Base-by-base conservation (phyloP, 2,797 vertebrate species). In the Glyptemys insculpta region DNA sequence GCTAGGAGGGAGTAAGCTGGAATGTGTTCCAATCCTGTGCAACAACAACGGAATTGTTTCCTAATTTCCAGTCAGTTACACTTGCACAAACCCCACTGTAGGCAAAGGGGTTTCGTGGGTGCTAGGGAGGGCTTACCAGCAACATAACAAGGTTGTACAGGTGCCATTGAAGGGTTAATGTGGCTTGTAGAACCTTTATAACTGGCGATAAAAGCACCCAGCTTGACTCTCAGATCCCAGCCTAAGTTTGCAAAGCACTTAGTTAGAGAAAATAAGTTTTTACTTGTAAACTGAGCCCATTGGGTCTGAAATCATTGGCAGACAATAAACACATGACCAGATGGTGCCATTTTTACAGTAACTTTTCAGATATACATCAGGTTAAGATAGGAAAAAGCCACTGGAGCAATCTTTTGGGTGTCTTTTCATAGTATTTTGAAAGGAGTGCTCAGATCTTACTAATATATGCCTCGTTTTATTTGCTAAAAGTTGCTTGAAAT, bases 211-310 rank as follows among this genome's bases (percentile, higher is more conserved):
- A 72, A 41, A 41, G 21, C 37, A 72, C 19, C 19, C 68, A 23
- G 37, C 18, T 72, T 72, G 37, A 72, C 68, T 25, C 68, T 72
- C 68, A 72, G n/a, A 41, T 12, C 11, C 37, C 21, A 72, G 21
- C 68, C 10, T 21, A 21, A 83, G 57, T 0, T 0, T 5, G 41
- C 1, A 6, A 10, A 9, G 76, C 34, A 94, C 91, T 90, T 34
- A 44, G 81, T 65, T 90, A 49, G 79, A 34, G 5, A 49, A 27
- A 95, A 80, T 62, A 78, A 0, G 50, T 54, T 83, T 84, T 91
- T 4, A 92, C 93, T 95, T 50, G 89, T 1, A 2, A 88, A 91
- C 78, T 80, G 54, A 96, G 89, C 83, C 86, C 94, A 81, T 54
- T 56, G 0, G 4, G 68, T 12, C 11, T 0, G 0, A 74, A 53